Base-by-base conservation (phyloP, 2,113 vertebrate genomes). In the Muntiacus muntjak region DNA sequence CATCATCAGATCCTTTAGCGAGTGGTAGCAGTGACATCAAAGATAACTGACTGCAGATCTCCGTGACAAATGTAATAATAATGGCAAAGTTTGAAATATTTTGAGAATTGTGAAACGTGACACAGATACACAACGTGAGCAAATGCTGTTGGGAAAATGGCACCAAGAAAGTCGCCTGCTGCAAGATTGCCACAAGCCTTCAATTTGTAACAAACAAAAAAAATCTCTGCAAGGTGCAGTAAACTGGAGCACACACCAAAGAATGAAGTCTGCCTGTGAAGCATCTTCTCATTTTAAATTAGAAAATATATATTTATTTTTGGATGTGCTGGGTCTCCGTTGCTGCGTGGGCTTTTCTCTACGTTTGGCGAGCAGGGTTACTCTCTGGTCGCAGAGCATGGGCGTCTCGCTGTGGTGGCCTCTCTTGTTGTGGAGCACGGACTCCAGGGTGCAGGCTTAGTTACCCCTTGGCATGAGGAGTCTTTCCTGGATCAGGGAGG, bases 371-470 rank as follows among this genome's bases (percentile, higher is more conserved):
- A 71, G 67, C 19, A 6, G 67, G 2, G 67, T 3, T 40, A 0
- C n/a, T 5, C n/a, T 74, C 36, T 12, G 2, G 5, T 23, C 13
- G n/a, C n/a, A 74, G 10, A 74, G 36, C 0, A 0, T 12, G 36
- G 19, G 19, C 19, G 6, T 25, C 19, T 6, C 1, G 0, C 3
- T 13, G 19, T 23, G n/a, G 10, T 6, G 67, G 19, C n/a, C 36
- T 74, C 67, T 74, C 10, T 40, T 1, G 2, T 36, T 5, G 67
- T 74, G 67, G 36, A 23, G 19, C 21, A 23, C 0, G 11, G 67
- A 12, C n/a, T 71, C 64, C 6, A 67, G 17, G n/a, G 17, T 11
- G 17, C 64, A 71, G 64, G 64, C n/a, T 71, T 36, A 23, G n/a
- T 36, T 36, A 19, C n/a, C 67, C 19, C 36, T 40, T 40, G 67